Percentiles rank a stretch among this genome's conserved stretches.
phyloP scores from a whole-genome alignment of 2,888 invertebrate genomes.

The Coenonympha glycerion region DNA sequence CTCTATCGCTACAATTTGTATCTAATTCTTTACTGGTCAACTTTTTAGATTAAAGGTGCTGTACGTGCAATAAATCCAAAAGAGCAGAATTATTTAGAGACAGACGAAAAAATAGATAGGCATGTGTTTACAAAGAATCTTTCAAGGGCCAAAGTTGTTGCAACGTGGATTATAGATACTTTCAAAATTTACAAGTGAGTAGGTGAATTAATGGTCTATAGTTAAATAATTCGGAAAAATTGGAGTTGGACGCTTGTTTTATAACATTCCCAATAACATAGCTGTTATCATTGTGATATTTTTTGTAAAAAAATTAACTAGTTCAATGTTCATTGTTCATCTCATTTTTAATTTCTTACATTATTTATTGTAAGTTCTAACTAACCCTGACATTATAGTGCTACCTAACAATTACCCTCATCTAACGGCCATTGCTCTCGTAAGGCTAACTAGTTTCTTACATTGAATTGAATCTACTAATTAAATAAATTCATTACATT shows the following conservation, averaged over 20 bases:
- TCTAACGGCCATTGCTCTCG: background rate
- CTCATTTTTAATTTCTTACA: background rate
- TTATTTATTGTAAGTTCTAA: background rate
- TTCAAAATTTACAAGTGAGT: slow-evolving; percentile 90
- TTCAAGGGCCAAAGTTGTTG: slow-evolving; percentile 87
- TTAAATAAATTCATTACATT: slow-evolving; percentile 23
- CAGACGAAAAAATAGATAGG: slow-evolving; percentile 92
- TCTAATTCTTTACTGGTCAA: background rate
- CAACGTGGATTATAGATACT: slow-evolving; percentile 85
- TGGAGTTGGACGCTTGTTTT: too few relatives aligned
- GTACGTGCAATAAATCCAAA: slow-evolving; percentile 93
- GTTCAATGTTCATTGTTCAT: background rate
- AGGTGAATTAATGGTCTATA: background rate
- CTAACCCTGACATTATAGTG: background rate
- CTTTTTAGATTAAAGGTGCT: slow-evolving; percentile 78
- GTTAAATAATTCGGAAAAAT: too few relatives aligned
- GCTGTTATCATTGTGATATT: too few relatives aligned
- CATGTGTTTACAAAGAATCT: slow-evolving; percentile 93
- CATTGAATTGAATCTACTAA: background rate
- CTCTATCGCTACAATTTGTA: background rate
- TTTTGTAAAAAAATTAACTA: background rate
- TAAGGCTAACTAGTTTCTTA: background rate
- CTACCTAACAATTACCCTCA: background rate
- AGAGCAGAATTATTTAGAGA: slow-evolving; percentile 91
- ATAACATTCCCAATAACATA: too few relatives aligned